Percentiles rank a stretch among this genome's conserved stretches.
Conservation (phyloP, 2,888 invertebrate genomes). For the Matsumyia berberina region DNA sequence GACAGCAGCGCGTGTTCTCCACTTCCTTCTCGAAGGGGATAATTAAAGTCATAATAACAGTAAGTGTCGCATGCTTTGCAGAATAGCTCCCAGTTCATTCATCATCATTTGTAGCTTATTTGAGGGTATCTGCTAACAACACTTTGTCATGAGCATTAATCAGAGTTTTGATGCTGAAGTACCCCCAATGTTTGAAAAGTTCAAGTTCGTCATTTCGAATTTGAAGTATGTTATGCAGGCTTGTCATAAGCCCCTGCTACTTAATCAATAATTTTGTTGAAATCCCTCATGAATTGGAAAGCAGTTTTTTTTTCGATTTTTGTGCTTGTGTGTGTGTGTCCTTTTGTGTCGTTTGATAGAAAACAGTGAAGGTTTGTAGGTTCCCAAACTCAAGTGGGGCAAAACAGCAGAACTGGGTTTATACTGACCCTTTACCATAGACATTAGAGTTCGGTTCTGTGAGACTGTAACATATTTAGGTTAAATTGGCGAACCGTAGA, state of each 20-base stretch:
- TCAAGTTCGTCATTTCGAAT: neutral
- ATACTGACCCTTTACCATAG: too few relatives aligned
- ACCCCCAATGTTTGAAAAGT: neutral
- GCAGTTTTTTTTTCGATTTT: neutral
- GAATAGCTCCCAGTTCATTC: neutral
- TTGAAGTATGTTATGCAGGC: neutral
- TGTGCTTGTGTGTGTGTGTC: too few relatives aligned
- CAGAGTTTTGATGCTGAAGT: neutral
- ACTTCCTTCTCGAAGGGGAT: neutral
- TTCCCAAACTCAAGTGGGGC: too few relatives aligned
- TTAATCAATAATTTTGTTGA: neutral
- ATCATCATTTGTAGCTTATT: constrained; percentile 14
- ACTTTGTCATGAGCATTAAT: constrained; percentile 6
- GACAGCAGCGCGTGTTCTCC: neutral
- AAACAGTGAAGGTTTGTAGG: too few relatives aligned
- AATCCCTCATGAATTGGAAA: neutral
- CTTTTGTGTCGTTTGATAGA: too few relatives aligned
- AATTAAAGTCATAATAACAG: constrained; percentile 5
- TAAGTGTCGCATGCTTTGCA: constrained; percentile 6
- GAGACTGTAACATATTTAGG: too few relatives aligned
- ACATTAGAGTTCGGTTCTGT: too few relatives aligned
- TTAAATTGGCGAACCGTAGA: too few relatives aligned
- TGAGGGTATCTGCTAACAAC: constrained; percentile 6
- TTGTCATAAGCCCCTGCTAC: neutral
- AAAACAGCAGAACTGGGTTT: too few relatives aligned